Base-by-base conservation (phyloP, 2,113 vertebrate species). In the Aspidoscelis tigris region DNA sequence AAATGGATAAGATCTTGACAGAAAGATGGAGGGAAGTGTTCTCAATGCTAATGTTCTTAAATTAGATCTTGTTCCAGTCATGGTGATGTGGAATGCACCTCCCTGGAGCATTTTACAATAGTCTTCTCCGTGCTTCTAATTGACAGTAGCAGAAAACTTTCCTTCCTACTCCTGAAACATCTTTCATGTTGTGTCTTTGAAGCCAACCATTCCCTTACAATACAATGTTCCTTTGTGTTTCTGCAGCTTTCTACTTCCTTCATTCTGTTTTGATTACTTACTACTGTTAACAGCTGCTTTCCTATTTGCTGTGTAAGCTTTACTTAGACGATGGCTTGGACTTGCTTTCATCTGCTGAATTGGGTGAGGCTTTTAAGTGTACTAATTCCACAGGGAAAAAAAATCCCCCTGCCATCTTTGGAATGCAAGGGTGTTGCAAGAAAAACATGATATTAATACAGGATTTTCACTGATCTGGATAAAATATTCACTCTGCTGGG, bases 201-300 rank as follows among this genome's bases (percentile, higher is more conserved):
- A 68, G 39, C 78, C 16, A 66, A 44, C 26, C 39, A 66, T 24
- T 2, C 18, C 47, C 76, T 83, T 72, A 41, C 20, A n/a, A 47
- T 61, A 78, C 80, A 78, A 72, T 78, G 69, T 78, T 43, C 7
- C 10, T 86, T 86, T 87, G 85, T 83, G 76, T 73, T 73, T 82
- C 69, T 83, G 61, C 61, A 69, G 22, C 81, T 68, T 33, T 82
- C 68, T 65, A 70, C 80, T 78, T 82, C 80, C 58, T 66, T 79
- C 50, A 20, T 69, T 79, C 21, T 74, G 5, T 82, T 82, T 79
- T 75, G 76, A 83, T 79, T 79, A 68, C 44, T 83, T 83, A 55
- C 64, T 80, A 85, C 55, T 73, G 85, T 72, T 78, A 78, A 86
- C 68, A 78, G 85, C 80, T 82, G 85, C 68, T 86, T 86, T 82